Conservation (phyloP, 2,888 invertebrate genomes). For the Oithona nana region DNA sequence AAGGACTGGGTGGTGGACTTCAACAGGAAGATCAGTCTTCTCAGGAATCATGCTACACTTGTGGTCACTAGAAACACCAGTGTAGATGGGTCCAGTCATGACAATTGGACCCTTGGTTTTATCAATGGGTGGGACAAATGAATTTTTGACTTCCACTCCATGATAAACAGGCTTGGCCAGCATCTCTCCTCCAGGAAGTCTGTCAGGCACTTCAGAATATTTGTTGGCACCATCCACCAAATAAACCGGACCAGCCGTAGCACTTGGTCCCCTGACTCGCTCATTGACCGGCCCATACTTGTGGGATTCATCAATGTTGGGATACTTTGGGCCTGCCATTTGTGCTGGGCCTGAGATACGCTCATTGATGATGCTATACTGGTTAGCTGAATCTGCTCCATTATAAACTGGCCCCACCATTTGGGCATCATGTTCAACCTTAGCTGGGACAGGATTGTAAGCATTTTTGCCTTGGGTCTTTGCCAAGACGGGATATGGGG, state of each 20-base stretch:
- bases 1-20: slow-evolving; percentile 4
- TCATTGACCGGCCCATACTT: background rate
- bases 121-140: background rate
- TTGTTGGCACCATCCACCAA: background rate
- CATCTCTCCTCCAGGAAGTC: background rate
- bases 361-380: background rate
- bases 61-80: slow-evolving; percentile 4
- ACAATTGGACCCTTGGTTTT: background rate
- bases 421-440: background rate
- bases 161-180: slow-evolving; percentile 11
- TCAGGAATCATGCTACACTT: slow-evolving; percentile 14
- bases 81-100: slow-evolving; percentile 14
- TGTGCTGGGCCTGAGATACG: background rate
- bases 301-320: slow-evolving; percentile 1
- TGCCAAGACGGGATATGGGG: background rate
- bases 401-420: slow-evolving; percentile 13
- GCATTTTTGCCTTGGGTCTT: background rate
- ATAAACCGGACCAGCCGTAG: slow-evolving; percentile 4
- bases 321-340: slow-evolving; percentile 2
- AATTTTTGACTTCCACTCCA: slow-evolving; percentile 5
- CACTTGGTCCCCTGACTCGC: background rate
- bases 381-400: background rate
- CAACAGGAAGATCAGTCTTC: background rate
- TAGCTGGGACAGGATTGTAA: background rate
- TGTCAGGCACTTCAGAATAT: background rate